Base-by-base conservation (phyloP, 2,113 vertebrate species). In the Uria aalge region DNA sequence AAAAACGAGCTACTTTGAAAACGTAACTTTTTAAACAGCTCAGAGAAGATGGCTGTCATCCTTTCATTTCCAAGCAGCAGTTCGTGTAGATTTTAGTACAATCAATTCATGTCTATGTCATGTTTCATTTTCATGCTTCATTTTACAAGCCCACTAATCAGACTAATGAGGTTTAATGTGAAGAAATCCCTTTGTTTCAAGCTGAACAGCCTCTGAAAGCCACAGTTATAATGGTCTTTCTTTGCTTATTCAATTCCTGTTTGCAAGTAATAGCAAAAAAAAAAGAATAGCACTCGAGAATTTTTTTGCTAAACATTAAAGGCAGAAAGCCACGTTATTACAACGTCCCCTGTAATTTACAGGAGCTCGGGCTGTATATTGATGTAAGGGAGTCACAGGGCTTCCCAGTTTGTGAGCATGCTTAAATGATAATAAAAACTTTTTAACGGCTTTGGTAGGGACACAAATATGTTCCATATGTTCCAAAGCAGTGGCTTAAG, bases 141-240 rank as follows among this genome's bases (percentile, higher is more conserved):
- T 94, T 96, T 97, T 97, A 92, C 91, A 95, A 92, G 78, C 66
- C 76, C 69, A 26, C 77, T 97, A 98, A 98, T 98, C 97, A 96
- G 85, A 98, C 87, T 98, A 98, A 98, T 97, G 97, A 97, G 97
- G 79, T 45, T 96, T 94, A 97, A 88, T 91, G 92, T 91, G 94
- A 98, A 94, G 71, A 97, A 97, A 94, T 88, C 56, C 80, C 75
- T 97, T 97, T 97, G 96, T 97, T 96, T 93, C 75, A 91, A 90
- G 56, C 34, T 93, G 76, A 87, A 92, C 90, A 79, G 91, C 56
- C 80, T 94, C 93, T 95, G 92, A 90, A 90, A 93, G 86, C 78
- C 77, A 68, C 53, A 56, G 47, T 84, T 91, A 87, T 29, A 96
- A 95, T 82, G 50, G 81, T 36, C 77, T 91, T 9, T 82, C 71